Evolutionary conservation across 1,140 invertebrate genomes (phyloP).

Genomic region (Elysia chlorotica): DNA sequence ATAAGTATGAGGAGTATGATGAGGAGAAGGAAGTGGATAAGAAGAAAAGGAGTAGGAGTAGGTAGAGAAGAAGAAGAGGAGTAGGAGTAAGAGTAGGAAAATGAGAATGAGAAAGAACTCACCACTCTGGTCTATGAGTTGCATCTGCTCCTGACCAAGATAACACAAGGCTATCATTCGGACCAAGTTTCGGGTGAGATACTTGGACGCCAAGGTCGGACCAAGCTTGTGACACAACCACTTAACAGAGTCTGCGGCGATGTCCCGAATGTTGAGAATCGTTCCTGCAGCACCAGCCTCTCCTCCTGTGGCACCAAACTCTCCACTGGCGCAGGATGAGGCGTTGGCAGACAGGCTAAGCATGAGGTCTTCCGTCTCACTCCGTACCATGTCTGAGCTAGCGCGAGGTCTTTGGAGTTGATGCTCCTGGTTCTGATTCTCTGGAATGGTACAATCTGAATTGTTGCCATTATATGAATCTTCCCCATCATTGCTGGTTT

Average conservation of each 20-base stretch:
- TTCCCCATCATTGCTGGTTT: not conserved
- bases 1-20: too few relatives aligned
- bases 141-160: constrained; percentile 80
- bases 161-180: constrained; percentile 94
- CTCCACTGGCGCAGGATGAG: too few relatives aligned
- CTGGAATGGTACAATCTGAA: not conserved
- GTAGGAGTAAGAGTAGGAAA: too few relatives aligned
- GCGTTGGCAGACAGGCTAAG: constrained; percentile 39
- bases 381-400: constrained; percentile 47
- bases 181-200: constrained; percentile 88
- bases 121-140: constrained; percentile 32
- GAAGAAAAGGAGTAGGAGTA: too few relatives aligned
- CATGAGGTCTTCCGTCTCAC: constrained; percentile 58
- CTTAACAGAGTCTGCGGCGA: constrained; percentile 87
- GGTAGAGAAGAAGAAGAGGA: too few relatives aligned
- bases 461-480: not conserved
- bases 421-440: not conserved
- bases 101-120: too few relatives aligned
- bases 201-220: constrained; percentile 88
- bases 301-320: too few relatives aligned
- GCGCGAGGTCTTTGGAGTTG: too few relatives aligned
- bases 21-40: too few relatives aligned
- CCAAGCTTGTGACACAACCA: constrained; percentile 94
- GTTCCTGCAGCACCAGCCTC: too few relatives aligned
- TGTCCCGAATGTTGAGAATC: constrained; percentile 75